Evolutionary conservation across 1,140 invertebrate species (phyloP), one percentile per base, ranked within the genome.

Genomic region (Psix sp.): DNA sequence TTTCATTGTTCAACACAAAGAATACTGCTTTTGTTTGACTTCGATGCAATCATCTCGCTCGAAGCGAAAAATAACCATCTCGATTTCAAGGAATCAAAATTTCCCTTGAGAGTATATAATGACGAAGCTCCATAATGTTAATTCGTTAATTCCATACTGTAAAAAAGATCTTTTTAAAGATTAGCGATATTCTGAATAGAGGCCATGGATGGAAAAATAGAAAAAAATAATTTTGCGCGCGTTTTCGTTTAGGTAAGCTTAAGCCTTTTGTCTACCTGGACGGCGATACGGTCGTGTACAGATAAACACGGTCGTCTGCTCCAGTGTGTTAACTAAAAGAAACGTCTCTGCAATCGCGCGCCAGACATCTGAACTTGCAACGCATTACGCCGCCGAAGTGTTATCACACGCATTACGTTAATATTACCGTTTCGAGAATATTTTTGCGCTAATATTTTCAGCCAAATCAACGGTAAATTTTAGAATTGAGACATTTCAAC

Each of bases 351-450:
- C 65, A 73, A 78, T 77, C 62, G 57, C 36, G 15, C 43, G 43
- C 24, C 35, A 29, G 29, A 60, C 59, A 73, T 79, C 65, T 74
- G 35, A 57, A 76, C 76, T 76, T 52, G 73, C 26, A 16, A 24
- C 40, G 13, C 24, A 52, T 59, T 59, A 51, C 39, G 31, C 21
- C 10, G n/a, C 10, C 13, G 7, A 45, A 38, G 11, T 31, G 60
- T 65, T 54, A 65, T 54, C 20, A 1, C 11, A 11, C 2, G 33
- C 43, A 49, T 60, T 60, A 49, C 42, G 40, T 7, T 7, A 7
- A 2, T 29, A 29, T 29, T 29, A n/a, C n/a, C n/a, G n/a, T 29
- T 29, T 29, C 6, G 1, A 29, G 9, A 29, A 29, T 29, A 7
- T 29, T 3, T 29, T 29, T 2, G 7, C 26, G 2, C 26, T 29